These are phyloP conservation scores for Alexandromys fortis DNA, from an alignment of 2,113 vertebrate genomes.

Conservation along the genomic window DNA sequence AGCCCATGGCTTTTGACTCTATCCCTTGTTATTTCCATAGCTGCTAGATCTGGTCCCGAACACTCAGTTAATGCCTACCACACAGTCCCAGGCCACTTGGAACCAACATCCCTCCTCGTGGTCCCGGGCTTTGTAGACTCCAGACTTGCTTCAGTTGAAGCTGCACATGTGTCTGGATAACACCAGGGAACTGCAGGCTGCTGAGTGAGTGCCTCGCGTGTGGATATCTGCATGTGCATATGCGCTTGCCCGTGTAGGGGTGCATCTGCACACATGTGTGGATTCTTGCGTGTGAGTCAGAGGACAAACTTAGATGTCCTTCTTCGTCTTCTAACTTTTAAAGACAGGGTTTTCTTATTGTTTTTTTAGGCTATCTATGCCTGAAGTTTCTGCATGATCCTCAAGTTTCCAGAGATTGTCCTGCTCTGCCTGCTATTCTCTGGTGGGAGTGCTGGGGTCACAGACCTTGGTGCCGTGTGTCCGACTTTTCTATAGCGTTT, in stretches of 20 bases:
- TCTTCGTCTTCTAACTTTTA: neutral
- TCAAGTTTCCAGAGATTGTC: neutral
- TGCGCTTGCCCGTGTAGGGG: neutral
- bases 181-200: neutral
- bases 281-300: neutral
- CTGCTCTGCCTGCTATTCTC: neutral
- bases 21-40: rapidly evolving
- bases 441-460: neutral
- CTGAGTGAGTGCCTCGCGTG: neutral
- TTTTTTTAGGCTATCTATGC: neutral
- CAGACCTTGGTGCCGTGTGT: neutral
- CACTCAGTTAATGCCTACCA: neutral
- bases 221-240: neutral
- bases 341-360: neutral
- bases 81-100: rapidly evolving
- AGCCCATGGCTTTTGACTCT: neutral
- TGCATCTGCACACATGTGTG: neutral
- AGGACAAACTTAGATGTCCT: neutral
- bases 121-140: neutral
- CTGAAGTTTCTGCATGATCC: neutral
- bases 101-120: too few relatives aligned
- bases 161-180: neutral
- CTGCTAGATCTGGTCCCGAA: neutral
- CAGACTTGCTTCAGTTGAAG: neutral
- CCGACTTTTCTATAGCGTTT: neutral